Conservation (phyloP, 1,140 invertebrate genomes). For the Thalassaphorura encarpata region DNA sequence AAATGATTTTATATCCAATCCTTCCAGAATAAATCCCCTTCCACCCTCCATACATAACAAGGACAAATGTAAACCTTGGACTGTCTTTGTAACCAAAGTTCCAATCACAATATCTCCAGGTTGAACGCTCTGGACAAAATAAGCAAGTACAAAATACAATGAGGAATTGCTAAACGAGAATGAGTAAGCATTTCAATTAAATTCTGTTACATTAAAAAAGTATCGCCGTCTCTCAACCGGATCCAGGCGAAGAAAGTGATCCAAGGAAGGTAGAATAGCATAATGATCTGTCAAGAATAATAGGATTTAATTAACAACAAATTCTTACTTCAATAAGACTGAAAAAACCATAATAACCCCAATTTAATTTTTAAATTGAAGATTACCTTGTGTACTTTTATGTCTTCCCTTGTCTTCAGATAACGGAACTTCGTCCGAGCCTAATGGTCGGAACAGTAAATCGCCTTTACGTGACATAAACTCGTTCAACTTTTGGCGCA, state of each 20-base stretch:
- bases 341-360: background rate
- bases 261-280: slow-evolving; percentile 73
- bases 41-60: slow-evolving; percentile 70
- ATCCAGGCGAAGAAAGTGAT: slow-evolving; percentile 64
- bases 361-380: background rate
- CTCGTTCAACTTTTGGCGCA: slow-evolving; percentile 19
- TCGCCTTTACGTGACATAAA: slow-evolving; percentile 22
- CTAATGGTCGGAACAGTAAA: slow-evolving; percentile 24
- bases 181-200: background rate
- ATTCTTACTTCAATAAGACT: too few species aligned
- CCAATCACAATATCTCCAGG: slow-evolving; percentile 73
- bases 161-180: background rate
- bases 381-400: slow-evolving; percentile 20
- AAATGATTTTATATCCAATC: slow-evolving; percentile 67
- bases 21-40: slow-evolving; percentile 62
- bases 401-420: slow-evolving; percentile 18
- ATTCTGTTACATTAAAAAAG: slow-evolving; percentile 60
- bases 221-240: slow-evolving; percentile 57
- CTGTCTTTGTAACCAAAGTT: slow-evolving; percentile 58
- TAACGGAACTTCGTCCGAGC: slow-evolving; percentile 22
- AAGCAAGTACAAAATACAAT: slow-evolving; percentile 8
- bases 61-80: slow-evolving; percentile 64
- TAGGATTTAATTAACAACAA: background rate
- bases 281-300: slow-evolving; percentile 49
- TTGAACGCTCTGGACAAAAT: slow-evolving; percentile 58